A percentile compares a stretch with the other conserved stretches of the same genome.
These are phyloP conservation scores for Hypotaenidia okinawae DNA, from an alignment of 2,797 vertebrate genomes.

Conservation along the genomic window DNA sequence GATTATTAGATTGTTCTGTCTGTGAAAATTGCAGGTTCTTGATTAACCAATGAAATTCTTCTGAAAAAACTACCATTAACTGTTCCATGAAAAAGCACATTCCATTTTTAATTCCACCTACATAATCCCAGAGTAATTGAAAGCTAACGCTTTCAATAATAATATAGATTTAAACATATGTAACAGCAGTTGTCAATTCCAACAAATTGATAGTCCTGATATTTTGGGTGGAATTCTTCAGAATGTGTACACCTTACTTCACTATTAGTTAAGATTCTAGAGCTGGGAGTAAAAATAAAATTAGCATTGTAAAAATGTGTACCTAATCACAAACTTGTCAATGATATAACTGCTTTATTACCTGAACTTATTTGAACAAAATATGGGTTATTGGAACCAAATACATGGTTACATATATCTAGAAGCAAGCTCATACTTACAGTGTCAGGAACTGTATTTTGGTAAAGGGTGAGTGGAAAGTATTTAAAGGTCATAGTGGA, in stretches of 20 bases:
- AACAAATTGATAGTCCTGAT: neutral
- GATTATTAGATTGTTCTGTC: constrained; percentile 8
- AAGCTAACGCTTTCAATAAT: neutral
- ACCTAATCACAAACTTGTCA: neutral
- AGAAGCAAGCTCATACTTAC: neutral
- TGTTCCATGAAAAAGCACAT: neutral
- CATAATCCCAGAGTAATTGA: neutral
- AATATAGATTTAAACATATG: neutral
- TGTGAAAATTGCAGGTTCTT: constrained; percentile 14
- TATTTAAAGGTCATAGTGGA: constrained; percentile 4
- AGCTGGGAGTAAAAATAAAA: neutral
- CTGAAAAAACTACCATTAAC: neutral
- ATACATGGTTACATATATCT: neutral
- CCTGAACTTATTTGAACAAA: neutral
- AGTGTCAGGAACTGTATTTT: neutral
- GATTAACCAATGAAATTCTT: constrained; percentile 4
- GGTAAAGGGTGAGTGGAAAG: neutral
- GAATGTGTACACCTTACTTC: neutral
- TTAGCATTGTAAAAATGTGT: neutral
- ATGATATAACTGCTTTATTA: neutral
- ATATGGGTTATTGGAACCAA: neutral
- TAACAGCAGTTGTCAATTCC: neutral
- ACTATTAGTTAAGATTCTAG: neutral
- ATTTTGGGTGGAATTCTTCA: neutral
- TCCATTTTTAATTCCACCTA: neutral